Conservation (phyloP, 2,888 invertebrate genomes). For the Sussaba pulchella region DNA sequence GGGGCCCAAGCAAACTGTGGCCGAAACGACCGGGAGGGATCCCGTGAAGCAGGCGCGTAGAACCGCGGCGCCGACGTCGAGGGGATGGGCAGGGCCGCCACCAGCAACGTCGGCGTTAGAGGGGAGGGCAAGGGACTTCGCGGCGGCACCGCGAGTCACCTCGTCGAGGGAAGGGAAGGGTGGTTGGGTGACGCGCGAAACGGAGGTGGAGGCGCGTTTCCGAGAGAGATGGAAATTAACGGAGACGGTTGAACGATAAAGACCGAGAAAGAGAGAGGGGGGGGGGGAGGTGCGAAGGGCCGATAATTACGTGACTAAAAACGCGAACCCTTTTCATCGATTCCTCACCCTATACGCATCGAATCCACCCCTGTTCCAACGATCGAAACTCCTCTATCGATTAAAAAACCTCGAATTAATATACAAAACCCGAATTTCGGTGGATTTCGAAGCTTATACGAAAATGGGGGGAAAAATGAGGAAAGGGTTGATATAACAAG, state of each 20-base stretch:
- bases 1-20: conserved; percentile 43
- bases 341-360: too few species aligned
- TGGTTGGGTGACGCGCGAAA: conserved; percentile 53
- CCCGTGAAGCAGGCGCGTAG: conserved; percentile 63
- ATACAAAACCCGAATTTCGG: too few species aligned
- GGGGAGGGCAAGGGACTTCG: conserved; percentile 54
- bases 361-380: too few species aligned
- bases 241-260: conserved; percentile 26
- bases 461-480: neutral
- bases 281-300: too few species aligned
- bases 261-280: conserved; percentile 12
- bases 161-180: conserved; percentile 51
- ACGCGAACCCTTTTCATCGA: too few species aligned
- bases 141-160: conserved; percentile 32
- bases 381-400: too few species aligned
- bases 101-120: conserved; percentile 66
- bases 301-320: neutral
- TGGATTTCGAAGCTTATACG: too few species aligned
- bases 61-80: conserved; percentile 62
- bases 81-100: conserved; percentile 68
- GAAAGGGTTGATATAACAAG: neutral
- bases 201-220: conserved; percentile 50
- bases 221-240: conserved; percentile 39
- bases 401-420: too few species aligned
- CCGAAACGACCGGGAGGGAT: conserved; percentile 52